Percentiles rank a stretch among this genome's conserved stretches.
These are phyloP conservation scores for Stomatorhinus walkeri DNA, from an alignment of 2,797 vertebrate genomes.

Conservation along the genomic window DNA sequence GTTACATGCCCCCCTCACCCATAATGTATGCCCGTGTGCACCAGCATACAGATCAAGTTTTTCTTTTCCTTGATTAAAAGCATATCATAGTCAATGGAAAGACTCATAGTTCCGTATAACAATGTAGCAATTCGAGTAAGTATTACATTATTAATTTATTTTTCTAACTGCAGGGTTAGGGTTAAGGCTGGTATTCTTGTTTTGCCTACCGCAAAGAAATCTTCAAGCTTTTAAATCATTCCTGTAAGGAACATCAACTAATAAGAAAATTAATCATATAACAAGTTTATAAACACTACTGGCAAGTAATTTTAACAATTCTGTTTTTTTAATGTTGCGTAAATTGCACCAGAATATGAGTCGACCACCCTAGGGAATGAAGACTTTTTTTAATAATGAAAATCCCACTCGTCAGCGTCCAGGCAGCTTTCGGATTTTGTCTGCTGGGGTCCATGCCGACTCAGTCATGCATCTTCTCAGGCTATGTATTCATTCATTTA, in stretches of 20 bases:
- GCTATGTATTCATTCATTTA: slow-evolving; percentile 30
- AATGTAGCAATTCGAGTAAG: background rate
- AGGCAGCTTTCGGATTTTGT: slow-evolving; percentile 30
- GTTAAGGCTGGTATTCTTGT: background rate
- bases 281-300: slow-evolving; percentile 5
- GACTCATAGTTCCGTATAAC: background rate
- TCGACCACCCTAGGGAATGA: slow-evolving; percentile 6
- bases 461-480: slow-evolving; percentile 27
- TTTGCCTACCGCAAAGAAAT: background rate
- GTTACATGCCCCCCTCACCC: background rate
- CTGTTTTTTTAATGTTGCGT: background rate
- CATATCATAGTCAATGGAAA: background rate
- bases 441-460: slow-evolving; percentile 33
- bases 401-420: slow-evolving; percentile 37
- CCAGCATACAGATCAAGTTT: background rate
- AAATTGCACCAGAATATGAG: slow-evolving; percentile 38
- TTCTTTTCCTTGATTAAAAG: background rate
- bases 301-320: slow-evolving; percentile 22
- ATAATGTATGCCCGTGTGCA: background rate
- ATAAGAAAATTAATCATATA: slow-evolving; percentile 15
- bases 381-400: slow-evolving; percentile 9
- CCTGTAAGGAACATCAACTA: background rate
- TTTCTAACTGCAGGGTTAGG: background rate
- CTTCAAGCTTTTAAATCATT: background rate
- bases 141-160: background rate